Evolutionary conservation across 2,113 vertebrate species (phyloP), one percentile per base, ranked within the genome.

Genomic region (Cavia aperea): DNA sequence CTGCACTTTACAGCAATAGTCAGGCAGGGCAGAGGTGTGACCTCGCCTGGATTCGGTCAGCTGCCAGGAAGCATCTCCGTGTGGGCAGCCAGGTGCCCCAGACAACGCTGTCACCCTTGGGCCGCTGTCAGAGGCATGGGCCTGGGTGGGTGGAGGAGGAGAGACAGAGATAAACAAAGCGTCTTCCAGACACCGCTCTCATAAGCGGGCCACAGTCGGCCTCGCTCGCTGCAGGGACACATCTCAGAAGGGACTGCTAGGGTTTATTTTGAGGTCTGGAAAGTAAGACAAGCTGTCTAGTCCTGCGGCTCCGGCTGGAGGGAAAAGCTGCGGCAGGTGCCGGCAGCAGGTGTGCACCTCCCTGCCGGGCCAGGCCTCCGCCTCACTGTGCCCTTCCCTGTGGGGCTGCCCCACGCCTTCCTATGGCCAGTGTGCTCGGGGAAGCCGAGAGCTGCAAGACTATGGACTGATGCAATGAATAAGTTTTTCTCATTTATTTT

Each of bases 291-390:
- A 26, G 36, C 9, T 78, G 21, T 49, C 87, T 0, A 3, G 65
- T 58, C 36, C n/a, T 39, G n/a, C 84, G 81, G 31, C 16, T 54
- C 18, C 26, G 23, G 18, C 36, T 11, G 18, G 23, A 81, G 66
- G 31, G 5, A 77, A 89, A 23, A 66, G 3, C 29, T 36, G 29
- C 18, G 70, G 39, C 16, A 7, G 19, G 4, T 13, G 2, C 24
- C 18, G 19, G 16, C 15, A 46, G 4, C 7, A 11, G n/a, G 0
- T 29, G 1, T 49, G 9, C 19, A 36, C 51, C 9, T 36, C 36
- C 36, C 1, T 2, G 68, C 10, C 12, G 2, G 3, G 19, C 43
- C 72, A 46, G 43, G 56, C 56, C 18, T 58, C 18, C 11, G 56
- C 18, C 56, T 58, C 56, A 58, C 56, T 58, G 56, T 0, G 11